Base-by-base conservation (phyloP, 2,888 invertebrate species). In the Patella ulyssiponensis region DNA sequence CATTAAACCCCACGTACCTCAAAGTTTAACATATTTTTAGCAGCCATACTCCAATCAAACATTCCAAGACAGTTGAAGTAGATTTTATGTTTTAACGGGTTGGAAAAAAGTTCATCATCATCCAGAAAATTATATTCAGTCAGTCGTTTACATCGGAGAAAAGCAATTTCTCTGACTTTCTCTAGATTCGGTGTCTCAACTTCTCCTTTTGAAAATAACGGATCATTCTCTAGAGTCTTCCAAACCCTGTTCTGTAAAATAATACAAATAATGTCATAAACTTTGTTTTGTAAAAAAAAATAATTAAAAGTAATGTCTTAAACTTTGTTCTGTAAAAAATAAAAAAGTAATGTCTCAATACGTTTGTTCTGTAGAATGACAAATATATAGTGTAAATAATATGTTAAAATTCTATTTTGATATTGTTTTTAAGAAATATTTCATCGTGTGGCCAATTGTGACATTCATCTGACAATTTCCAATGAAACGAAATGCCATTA, bases 221-320 rank as follows among this genome's bases (percentile, higher is more conserved):
- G 95, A 90, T 97, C 97, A 75, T 93, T 94, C 88, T 96, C 95
- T 86, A 97, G 90, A 0, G 94, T 94, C 20, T 94, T 93, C 95
- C 96, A 96, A 88, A 97, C 93, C 90, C 94, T 94, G 91, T 95
- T 94, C 96, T 96, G 87, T 12, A 92, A 73, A 74, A 71, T 53
- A 20, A 33, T 5, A n/a, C 5, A 20, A 33, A 51, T 53, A 27
- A 33, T 44, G 72, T 2, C 17, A 17, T 1, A 56, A 56, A 56
- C 15, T 56, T n/a, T 56, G 56, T 17, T 56, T 15, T 54, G 54
- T 54, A 3, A 17, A 12, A 27, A 27, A 27, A 27, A 27, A 27
- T 27, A 27, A 27, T 27, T 1, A 27, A 27, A 27, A 27, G 27
- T 27, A 27, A 27, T 27, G 27, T 27, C 27, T 27, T 27, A 27